These are phyloP conservation scores for Erpornis zantholeuca DNA, from an alignment of 2,113 vertebrate species.

Conservation along the genomic window DNA sequence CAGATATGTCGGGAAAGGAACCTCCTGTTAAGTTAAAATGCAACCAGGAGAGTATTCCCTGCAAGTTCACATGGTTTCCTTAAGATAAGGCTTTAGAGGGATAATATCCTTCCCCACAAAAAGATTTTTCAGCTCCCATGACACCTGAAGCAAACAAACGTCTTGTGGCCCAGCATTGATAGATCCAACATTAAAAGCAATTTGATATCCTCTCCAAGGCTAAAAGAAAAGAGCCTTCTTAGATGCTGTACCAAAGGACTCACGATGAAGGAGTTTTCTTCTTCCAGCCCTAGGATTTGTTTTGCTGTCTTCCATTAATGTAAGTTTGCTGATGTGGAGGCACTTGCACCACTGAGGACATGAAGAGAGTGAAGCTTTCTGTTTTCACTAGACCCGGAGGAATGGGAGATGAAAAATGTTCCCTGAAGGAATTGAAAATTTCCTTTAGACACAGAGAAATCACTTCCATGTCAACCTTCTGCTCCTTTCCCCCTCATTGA, in stretches of 20 bases:
- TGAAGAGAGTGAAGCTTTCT: not conserved
- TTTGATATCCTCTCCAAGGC: not conserved
- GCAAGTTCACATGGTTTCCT: not conserved
- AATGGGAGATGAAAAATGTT: not conserved
- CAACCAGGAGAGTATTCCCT: not conserved
- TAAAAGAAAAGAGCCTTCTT: constrained; percentile 4
- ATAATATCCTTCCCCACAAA: not conserved
- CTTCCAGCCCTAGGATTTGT: not conserved
- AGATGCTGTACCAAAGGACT: not conserved
- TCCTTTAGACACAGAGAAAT: not conserved
- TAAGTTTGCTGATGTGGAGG: not conserved
- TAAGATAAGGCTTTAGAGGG: constrained; percentile 37
- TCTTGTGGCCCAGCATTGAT: constrained; percentile 1
- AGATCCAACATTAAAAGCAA: constrained; percentile 44
- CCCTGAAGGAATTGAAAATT: not conserved
- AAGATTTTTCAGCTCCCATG: constrained; percentile 48
- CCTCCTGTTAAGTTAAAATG: constrained; percentile 46
- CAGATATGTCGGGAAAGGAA: not conserved
- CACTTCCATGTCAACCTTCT: not conserved
- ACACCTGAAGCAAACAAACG: constrained; percentile 28
- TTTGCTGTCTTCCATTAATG: not conserved
- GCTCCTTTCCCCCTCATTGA: not conserved
- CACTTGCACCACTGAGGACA: not conserved
- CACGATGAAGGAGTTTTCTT: not conserved
- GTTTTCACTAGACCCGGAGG: not conserved